A percentile compares a stretch with the other conserved stretches of the same genome.
phyloP scores from a whole-genome alignment of 1,140 invertebrate genomes.

The Trachymyrmex cornetzi region DNA sequence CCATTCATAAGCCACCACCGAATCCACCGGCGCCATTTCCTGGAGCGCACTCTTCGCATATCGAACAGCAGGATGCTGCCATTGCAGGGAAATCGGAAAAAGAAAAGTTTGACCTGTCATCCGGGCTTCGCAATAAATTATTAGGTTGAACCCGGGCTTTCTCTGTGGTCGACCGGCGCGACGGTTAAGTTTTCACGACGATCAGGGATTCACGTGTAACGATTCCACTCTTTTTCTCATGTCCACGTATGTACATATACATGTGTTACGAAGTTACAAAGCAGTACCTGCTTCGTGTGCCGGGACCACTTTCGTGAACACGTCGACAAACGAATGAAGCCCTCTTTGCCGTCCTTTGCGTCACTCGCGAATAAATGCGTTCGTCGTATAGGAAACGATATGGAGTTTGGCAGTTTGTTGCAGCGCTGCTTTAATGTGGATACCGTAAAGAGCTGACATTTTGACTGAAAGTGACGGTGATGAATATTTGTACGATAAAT shows the following conservation, averaged over 20 bases:
- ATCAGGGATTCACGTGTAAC: conserved; percentile 65
- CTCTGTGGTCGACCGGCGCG: background rate
- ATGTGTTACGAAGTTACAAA: conserved; percentile 37
- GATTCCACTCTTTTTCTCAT: conserved; percentile 31
- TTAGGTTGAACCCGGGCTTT: conserved; percentile 63
- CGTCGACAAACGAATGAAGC: conserved; percentile 9
- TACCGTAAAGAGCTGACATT: conserved; percentile 10
- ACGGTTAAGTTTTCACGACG: conserved; percentile 70
- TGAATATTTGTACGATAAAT: conserved; percentile 4
- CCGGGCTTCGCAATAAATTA: conserved; percentile 67
- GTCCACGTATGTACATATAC: background rate
- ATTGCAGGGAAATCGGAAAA: conserved; percentile 62
- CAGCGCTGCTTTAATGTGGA: conserved; percentile 39
- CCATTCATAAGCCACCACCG: conserved; percentile 75
- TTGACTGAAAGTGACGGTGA: conserved; percentile 6
- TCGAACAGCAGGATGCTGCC: conserved; percentile 16
- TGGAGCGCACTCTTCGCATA: background rate
- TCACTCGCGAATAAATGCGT: conserved; percentile 7
- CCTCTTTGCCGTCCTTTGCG: conserved; percentile 37
- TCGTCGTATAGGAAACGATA: background rate
- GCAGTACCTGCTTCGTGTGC: background rate
- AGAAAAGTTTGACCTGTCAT: background rate
- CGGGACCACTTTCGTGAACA: conserved; percentile 31
- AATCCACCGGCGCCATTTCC: conserved; percentile 19
- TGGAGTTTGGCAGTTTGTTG: conserved; percentile 42